Evolutionary conservation across 2,113 vertebrate species (phyloP).

Genomic region (Hipposideros armiger): DNA sequence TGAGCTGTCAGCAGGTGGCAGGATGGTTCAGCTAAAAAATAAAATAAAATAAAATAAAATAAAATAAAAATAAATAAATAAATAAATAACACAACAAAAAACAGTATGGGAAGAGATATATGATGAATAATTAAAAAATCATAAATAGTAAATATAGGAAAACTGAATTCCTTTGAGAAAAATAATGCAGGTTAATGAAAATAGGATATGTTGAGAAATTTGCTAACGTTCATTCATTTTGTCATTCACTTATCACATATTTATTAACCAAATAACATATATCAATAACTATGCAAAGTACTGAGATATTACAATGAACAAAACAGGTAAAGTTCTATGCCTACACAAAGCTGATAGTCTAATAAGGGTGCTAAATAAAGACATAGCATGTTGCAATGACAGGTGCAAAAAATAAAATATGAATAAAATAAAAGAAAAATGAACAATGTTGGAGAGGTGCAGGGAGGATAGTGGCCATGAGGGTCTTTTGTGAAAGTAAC

Average conservation of each 20-base stretch:
- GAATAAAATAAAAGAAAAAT: background rate
- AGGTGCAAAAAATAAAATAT: background rate
- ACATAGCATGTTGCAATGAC: background rate
- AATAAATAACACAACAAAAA: too few relatives aligned
- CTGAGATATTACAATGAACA: background rate
- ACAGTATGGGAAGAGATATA: background rate
- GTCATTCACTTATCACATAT: background rate
- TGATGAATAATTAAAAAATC: background rate
- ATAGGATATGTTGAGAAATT: background rate
- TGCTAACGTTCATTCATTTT: background rate
- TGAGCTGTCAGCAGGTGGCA: too few relatives aligned
- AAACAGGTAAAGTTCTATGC: background rate
- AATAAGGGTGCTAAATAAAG: background rate
- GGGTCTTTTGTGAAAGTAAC: background rate
- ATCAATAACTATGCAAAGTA: background rate
- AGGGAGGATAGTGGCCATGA: background rate
- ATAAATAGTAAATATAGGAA: background rate
- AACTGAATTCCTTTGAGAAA: background rate
- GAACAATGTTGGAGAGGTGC: background rate
- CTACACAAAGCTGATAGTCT: background rate
- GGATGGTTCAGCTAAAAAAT: background rate
- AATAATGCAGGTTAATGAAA: background rate
- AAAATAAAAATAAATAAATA: too few relatives aligned
- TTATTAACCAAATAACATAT: background rate
- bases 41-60: background rate